Conservation (phyloP, 2,888 invertebrate species). For the Ommatoiulus sabulosus region DNA sequence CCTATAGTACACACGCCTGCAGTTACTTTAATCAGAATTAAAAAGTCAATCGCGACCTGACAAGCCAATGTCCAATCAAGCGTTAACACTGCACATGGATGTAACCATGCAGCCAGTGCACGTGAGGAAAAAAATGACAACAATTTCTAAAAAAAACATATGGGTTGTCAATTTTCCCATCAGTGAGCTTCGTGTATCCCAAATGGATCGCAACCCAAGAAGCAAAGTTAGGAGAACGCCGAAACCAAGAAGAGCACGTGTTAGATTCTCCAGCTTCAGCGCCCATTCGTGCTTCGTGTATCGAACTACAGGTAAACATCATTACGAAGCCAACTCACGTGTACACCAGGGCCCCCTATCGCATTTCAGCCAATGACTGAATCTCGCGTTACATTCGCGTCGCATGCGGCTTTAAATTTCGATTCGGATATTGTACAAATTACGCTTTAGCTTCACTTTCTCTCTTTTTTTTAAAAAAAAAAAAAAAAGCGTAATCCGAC, state of each 20-base stretch:
- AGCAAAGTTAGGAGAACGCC: not conserved
- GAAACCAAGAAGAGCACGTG: not conserved
- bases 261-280: not conserved
- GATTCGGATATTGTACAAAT: slow-evolving; percentile 35
- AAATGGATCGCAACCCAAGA: not conserved
- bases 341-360: not conserved
- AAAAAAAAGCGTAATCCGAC: not conserved
- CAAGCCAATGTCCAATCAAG: no score
- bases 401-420: slow-evolving; percentile 10
- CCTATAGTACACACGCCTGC: no score
- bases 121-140: no score
- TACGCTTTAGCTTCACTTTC: slow-evolving; percentile 7
- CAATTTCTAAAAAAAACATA: no score
- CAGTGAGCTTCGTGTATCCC: no score
- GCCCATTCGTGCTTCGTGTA: not conserved
- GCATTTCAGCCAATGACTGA: not conserved
- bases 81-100: no score
- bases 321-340: slow-evolving; percentile 21
- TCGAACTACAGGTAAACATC: slow-evolving; percentile 31
- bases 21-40: no score
- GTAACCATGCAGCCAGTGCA: no score
- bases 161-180: not conserved
- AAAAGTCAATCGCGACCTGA: no score
- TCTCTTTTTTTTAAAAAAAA: not conserved
- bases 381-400: not conserved